Conservation (phyloP, 2,888 invertebrate genomes). For the Meghimatium bilineatum region DNA sequence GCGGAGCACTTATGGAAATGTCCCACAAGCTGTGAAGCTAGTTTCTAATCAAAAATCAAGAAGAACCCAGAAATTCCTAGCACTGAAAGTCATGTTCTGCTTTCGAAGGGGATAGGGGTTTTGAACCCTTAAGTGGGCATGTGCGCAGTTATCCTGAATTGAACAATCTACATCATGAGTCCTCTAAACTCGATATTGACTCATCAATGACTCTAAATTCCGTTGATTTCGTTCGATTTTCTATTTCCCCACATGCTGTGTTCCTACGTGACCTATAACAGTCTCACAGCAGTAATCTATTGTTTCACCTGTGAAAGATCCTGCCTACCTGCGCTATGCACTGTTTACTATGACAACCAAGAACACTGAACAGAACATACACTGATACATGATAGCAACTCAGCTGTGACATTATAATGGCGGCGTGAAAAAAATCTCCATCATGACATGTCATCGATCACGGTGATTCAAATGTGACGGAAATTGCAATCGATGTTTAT, state of each 20-base stretch:
- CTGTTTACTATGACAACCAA: not conserved
- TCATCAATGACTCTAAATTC: too few species aligned
- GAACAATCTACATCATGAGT: too few species aligned
- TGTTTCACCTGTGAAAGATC: not conserved
- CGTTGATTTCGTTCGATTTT: not conserved
- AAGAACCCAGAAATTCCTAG: too few species aligned
- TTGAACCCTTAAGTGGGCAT: too few species aligned
- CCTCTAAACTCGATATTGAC: too few species aligned
- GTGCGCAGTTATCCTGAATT: too few species aligned
- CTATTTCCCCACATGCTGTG: not conserved
- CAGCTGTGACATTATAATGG: not conserved
- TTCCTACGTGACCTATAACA: not conserved
- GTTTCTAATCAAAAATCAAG: too few species aligned
- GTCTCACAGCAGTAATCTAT: not conserved
- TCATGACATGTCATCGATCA: not conserved
- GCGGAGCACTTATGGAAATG: too few species aligned
- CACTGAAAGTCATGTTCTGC: too few species aligned
- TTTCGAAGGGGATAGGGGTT: too few species aligned
- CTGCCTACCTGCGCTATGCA: not conserved
- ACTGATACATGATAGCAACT: not conserved
- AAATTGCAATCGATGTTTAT: slow-evolving; percentile 7
- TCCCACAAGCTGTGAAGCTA: too few species aligned
- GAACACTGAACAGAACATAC: not conserved
- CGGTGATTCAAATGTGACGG: not conserved
- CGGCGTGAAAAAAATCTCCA: not conserved